Evolutionary conservation across 2,797 vertebrate genomes (phyloP).

Genomic region (Chloroceryle inda): DNA sequence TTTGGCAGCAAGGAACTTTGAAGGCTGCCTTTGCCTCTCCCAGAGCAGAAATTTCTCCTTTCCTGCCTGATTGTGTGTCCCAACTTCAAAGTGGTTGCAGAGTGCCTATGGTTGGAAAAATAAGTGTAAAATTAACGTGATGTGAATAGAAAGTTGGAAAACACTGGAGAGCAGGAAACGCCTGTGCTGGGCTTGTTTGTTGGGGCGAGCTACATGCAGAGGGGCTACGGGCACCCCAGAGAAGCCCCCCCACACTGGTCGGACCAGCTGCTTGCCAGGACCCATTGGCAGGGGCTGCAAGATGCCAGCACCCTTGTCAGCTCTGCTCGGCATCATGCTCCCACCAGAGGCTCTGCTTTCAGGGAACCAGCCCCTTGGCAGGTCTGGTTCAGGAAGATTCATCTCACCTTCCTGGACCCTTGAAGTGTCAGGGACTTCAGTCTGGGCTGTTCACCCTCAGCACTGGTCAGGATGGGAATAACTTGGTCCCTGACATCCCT

Average conservation of each 20-base stretch:
- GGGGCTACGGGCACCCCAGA: neutral
- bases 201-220: neutral
- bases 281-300: rapidly evolving
- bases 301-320: neutral
- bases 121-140: rapidly evolving
- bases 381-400: neutral
- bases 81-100: neutral
- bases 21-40: neutral
- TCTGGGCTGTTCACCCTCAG: rapidly evolving
- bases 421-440: neutral
- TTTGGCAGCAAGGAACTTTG: neutral
- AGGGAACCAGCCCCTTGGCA: neutral
- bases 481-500: neutral
- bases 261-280: rapidly evolving
- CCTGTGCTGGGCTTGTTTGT: neutral
- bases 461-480: neutral
- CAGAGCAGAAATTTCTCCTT: neutral
- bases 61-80: neutral
- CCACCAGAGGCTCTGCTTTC: neutral
- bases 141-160: neutral
- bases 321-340: rapidly evolving
- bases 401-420: neutral
- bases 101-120: neutral
- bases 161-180: neutral
- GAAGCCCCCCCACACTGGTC: neutral